phyloP scores from a whole-genome alignment of 2,888 invertebrate species.

The Campoletis raptor region DNA sequence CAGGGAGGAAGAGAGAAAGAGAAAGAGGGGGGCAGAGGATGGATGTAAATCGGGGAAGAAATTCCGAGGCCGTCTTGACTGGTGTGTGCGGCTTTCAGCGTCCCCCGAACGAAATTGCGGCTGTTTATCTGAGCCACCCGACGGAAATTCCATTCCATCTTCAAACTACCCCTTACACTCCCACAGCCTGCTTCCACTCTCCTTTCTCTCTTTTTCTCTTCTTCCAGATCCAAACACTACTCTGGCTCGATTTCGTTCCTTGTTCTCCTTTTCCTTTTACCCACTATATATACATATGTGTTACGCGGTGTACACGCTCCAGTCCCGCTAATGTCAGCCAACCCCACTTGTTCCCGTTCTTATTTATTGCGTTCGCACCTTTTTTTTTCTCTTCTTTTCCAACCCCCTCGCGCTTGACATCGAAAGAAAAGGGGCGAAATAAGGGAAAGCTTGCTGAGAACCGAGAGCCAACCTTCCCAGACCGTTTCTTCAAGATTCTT shows the following conservation, averaged over 20 bases:
- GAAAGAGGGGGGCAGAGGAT: constrained; percentile 44
- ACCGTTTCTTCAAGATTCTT: constrained; percentile 38
- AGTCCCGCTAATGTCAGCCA: constrained; percentile 52
- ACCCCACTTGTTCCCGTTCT: constrained; percentile 67
- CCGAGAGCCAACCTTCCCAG: background rate
- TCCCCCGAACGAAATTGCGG: constrained; percentile 76
- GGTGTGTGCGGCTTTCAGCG: constrained; percentile 61
- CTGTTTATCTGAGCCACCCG: constrained; percentile 80
- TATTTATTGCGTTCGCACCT: constrained; percentile 72
- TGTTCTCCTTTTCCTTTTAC: constrained; percentile 29
- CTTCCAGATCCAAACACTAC: background rate
- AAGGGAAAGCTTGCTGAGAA: background rate
- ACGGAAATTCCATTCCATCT: constrained; percentile 80
- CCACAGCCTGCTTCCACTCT: background rate
- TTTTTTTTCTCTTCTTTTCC: constrained; percentile 22
- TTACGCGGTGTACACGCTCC: constrained; percentile 26
- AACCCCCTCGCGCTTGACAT: constrained; percentile 22
- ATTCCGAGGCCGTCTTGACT: constrained; percentile 69
- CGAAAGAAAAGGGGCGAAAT: constrained; percentile 22
- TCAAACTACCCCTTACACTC: constrained; percentile 32
- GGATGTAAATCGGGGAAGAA: constrained; percentile 74
- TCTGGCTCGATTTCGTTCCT: constrained; percentile 15
- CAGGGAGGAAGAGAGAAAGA: constrained; percentile 3
- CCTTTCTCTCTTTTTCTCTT: background rate
- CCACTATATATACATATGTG: background rate